These are phyloP conservation scores for Drosophila sturtevanti DNA, from an alignment of 1,140 invertebrate species.

Conservation along the genomic window DNA sequence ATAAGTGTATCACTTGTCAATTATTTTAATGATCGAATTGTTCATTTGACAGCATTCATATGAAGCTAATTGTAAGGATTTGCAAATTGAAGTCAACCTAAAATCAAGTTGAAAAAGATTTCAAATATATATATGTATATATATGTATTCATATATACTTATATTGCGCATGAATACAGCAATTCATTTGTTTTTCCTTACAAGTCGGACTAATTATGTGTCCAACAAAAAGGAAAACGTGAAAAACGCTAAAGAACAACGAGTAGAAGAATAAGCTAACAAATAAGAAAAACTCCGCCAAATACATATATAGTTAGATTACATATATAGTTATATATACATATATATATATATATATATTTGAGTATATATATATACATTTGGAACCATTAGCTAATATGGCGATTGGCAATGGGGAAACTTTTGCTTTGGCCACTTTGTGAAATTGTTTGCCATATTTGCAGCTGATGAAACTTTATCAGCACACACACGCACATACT, in stretches of 20 bases:
- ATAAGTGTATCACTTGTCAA: no score
- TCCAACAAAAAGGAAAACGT: conserved; percentile 39
- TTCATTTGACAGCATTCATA: neutral
- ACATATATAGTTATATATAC: neutral
- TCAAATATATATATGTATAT: neutral
- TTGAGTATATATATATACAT: conserved; percentile 10
- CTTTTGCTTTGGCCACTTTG: conserved; percentile 72
- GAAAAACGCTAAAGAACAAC: conserved; percentile 5
- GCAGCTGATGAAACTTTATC: conserved; percentile 69
- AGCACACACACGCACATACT: conserved; percentile 38
- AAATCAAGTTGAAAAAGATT: conserved; percentile 26
- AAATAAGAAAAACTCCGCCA: neutral
- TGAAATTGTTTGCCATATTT: conserved; percentile 80
- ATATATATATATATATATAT: neutral
- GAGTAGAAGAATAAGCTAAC: neutral
- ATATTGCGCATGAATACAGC: neutral
- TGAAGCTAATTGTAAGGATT: neutral
- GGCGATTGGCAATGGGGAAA: conserved; percentile 57
- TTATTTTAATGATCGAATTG: neutral
- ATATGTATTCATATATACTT: neutral
- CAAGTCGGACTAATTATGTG: conserved; percentile 56
- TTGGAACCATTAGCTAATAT: conserved; percentile 74
- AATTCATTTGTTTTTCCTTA: conserved; percentile 32
- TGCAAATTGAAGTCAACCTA: neutral
- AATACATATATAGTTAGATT: neutral